A percentile compares a stretch with the other conserved stretches of the same genome.
Evolutionary conservation across 1,140 invertebrate genomes (phyloP).

Genomic region (Samia ricini): DNA sequence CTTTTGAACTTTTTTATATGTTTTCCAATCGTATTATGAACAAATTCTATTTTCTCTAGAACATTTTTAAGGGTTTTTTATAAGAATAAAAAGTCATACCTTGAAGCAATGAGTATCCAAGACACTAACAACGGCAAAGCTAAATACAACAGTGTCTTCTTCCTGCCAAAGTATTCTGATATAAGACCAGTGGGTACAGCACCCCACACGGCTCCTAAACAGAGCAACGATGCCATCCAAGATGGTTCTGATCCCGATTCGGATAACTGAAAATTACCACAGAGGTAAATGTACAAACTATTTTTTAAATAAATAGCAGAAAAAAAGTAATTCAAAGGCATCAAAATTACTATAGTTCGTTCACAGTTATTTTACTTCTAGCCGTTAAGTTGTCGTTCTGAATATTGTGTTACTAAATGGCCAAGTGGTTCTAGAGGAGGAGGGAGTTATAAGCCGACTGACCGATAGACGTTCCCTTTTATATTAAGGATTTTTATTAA

Average conservation of each 20-base stretch:
- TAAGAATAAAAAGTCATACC: conserved; percentile 41
- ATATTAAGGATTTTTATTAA: background rate
- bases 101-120: conserved; percentile 80
- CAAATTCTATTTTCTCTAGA: too few species aligned
- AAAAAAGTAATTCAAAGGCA: background rate
- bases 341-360: too few species aligned
- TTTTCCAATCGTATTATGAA: too few species aligned
- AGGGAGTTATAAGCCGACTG: too few species aligned
- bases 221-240: conserved; percentile 78
- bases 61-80: background rate
- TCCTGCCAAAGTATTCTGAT: conserved; percentile 83
- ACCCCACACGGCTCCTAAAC: conserved; percentile 78
- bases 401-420: too few species aligned
- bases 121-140: conserved; percentile 80
- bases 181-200: conserved; percentile 79
- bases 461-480: too few species aligned
- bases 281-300: background rate
- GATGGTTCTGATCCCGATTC: conserved; percentile 60
- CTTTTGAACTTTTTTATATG: too few species aligned
- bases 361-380: too few species aligned
- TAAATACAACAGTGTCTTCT: conserved; percentile 78
- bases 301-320: too few species aligned
- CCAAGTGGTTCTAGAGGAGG: too few species aligned
- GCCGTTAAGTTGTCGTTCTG: too few species aligned
- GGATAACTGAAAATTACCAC: conserved; percentile 31